Conservation (phyloP, 1,140 invertebrate genomes). For the Anastrepha ludens region DNA sequence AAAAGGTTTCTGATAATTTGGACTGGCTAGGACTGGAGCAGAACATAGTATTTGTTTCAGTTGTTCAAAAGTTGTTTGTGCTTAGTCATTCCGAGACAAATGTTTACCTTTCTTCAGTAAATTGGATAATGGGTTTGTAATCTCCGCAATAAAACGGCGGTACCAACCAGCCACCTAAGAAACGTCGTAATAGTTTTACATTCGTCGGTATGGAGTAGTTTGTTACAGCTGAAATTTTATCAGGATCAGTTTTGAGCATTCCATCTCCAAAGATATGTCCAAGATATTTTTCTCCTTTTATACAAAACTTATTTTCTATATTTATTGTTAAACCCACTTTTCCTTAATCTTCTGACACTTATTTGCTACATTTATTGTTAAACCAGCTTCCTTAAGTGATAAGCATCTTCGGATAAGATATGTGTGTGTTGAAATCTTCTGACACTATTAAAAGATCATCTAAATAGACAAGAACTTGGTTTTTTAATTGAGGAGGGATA, state of each 20-base stretch:
- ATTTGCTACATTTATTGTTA: too few species aligned
- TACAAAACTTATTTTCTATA: constrained; percentile 73
- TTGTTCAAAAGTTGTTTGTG: background rate
- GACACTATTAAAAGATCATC: constrained; percentile 55
- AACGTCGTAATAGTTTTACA: constrained; percentile 67
- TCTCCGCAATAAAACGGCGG: constrained; percentile 59
- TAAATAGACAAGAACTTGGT: constrained; percentile 47
- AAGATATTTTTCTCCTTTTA: constrained; percentile 57
- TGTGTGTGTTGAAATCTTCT: constrained; percentile 19
- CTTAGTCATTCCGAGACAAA: background rate
- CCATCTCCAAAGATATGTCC: constrained; percentile 53
- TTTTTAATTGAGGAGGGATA: constrained; percentile 35
- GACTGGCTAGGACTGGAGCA: constrained; percentile 60
- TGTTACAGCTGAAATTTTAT: constrained; percentile 58
- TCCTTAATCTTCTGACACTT: constrained; percentile 59
- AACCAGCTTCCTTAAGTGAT: too few species aligned
- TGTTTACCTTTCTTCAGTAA: background rate
- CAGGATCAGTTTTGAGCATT: constrained; percentile 55
- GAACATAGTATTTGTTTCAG: background rate
- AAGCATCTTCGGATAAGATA: too few species aligned
- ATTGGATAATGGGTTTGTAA: background rate
- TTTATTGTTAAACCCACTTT: constrained; percentile 74
- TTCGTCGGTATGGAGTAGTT: background rate
- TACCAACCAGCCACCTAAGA: constrained; percentile 74
- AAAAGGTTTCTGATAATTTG: background rate